Base-by-base conservation (phyloP, 2,113 vertebrate species). In the Ardeotis arabs region DNA sequence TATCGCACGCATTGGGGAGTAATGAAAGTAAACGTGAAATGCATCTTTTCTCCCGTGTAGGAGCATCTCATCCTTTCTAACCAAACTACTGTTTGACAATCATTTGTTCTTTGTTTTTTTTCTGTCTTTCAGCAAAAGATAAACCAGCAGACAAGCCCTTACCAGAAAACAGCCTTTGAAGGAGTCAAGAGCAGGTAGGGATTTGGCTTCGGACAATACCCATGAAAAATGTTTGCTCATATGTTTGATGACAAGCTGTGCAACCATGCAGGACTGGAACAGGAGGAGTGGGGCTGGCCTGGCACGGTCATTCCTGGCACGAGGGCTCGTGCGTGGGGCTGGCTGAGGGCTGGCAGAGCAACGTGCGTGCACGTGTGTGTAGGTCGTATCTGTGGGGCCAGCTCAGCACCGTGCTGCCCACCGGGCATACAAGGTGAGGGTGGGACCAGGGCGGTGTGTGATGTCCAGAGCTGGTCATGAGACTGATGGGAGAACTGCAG, bases 91-190 rank as follows among this genome's bases (percentile, higher is more conserved):
- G 10, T 23, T 31, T 89, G 63, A 85, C 25, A 41, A 64, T 18
- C 6, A 13, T 37, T 72, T 68, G 23, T 47, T 76, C 31, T 88
- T 69, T 92, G 28, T 12, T 68, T 74, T 92, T 92, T 44, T 60
- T 33, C 15, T 96, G 64, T 95, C 68, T 96, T 97, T 91, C 95
- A 96, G 96, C 84, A 80, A 70, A 93, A 70, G 70, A 87, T 52
- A 93, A 96, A 85, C 56, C 53, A 60, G 31, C 96, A 95, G 45
- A 72, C 41, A 59, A 96, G 18, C 81, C 82, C 59, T n/a, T 22
- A 22, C 45, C 75, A 94, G 89, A 69, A 89, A 53, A 41, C 69
- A 85, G 37, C 63, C 45, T 85, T 50, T 75, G 96, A 92, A 85
- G 82, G 87, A 89, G 33, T 41, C 59, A 60, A 53, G 77, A 96